Base-by-base conservation (phyloP, 2,888 invertebrate species). In the Cantharis rustica region DNA sequence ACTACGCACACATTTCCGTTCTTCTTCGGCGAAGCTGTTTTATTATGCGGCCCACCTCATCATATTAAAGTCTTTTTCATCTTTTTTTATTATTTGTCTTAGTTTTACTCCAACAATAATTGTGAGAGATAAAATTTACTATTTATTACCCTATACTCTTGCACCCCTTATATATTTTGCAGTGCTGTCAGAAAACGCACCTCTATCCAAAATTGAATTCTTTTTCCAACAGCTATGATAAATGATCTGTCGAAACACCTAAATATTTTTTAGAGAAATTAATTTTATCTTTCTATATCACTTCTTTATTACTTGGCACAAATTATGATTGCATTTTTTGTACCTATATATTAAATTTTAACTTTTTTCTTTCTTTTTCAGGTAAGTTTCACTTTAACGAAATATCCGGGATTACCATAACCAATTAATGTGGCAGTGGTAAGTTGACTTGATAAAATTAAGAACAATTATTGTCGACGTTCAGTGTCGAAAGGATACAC, bases 31-130 rank as follows among this genome's bases (percentile, higher is more conserved):
- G 75, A 79, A 81, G 81, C 81, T 81, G 81, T 82, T 83, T 83
- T 81, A 83, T 82, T 83, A 82, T 83, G 81, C 83, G 82, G 82
- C 83, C 83, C 83, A 86, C 85, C 86, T 85, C 86, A 86, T 86
- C 86, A 85, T 86, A 86, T 86, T 85, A 86, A 84, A 85, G 84
- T 84, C 84, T 83, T 82, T 86, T 87, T 85, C 85, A 86, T 86
- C 86, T 87, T 86, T 81, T 81, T 79, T 75, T 80, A 78, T 76
- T 80, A 75, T 78, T 77, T 79, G 76, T 71, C 71, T 70, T 69
- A 31, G 31, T 75, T 74, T 68, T 76, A 76, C 80, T 79, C 79
- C 79, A 80, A 80, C 75, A 69, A 78, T 78, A 75, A 78, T 78
- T 78, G 75, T 69, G 61, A 63, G 31, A 27, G 77, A 72, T 69